A percentile compares a stretch with the other conserved stretches of the same genome.
These are phyloP conservation scores for Ctenomys sociabilis DNA, from an alignment of 2,113 vertebrate genomes.

Conservation along the genomic window DNA sequence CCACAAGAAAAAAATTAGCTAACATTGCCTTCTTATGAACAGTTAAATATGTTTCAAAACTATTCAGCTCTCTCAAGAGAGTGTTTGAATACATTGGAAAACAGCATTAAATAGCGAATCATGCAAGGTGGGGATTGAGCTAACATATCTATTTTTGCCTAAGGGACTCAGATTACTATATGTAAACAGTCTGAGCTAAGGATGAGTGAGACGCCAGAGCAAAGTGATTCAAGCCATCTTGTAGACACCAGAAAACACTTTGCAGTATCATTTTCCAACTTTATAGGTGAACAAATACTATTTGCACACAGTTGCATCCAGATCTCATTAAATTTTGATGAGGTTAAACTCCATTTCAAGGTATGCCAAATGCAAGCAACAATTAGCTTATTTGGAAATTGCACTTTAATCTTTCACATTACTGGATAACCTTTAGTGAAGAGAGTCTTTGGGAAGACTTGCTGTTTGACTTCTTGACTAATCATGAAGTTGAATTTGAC, in stretches of 20 bases:
- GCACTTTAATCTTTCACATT: conserved; percentile 44
- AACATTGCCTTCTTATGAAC: background rate
- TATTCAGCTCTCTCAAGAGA: conserved; percentile 58
- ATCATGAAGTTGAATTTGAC: conserved; percentile 86
- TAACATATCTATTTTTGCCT: conserved; percentile 51
- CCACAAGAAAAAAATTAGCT: background rate
- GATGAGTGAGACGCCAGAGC: conserved; percentile 17
- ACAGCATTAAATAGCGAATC: conserved; percentile 48
- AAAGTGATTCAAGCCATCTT: conserved; percentile 47
- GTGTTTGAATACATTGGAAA: conserved; percentile 56
- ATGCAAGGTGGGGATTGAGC: conserved; percentile 24
- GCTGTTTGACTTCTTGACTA: conserved; percentile 84
- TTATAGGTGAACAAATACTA: conserved; percentile 48
- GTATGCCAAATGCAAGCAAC: conserved; percentile 21
- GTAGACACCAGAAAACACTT: conserved; percentile 1
- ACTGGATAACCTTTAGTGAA: conserved; percentile 66
- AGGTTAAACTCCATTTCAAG: conserved; percentile 57
- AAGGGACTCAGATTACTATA: conserved; percentile 21
- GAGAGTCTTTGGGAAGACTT: conserved; percentile 90
- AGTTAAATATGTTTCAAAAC: conserved; percentile 48
- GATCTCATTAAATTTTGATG: conserved; percentile 57
- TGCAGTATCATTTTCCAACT: background rate
- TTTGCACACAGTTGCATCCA: conserved; percentile 28
- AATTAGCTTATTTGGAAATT: conserved; percentile 64
- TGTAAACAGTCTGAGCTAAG: conserved; percentile 23